Evolutionary conservation across 2,797 vertebrate genomes (phyloP).

Genomic region (Propithecus perrieri): DNA sequence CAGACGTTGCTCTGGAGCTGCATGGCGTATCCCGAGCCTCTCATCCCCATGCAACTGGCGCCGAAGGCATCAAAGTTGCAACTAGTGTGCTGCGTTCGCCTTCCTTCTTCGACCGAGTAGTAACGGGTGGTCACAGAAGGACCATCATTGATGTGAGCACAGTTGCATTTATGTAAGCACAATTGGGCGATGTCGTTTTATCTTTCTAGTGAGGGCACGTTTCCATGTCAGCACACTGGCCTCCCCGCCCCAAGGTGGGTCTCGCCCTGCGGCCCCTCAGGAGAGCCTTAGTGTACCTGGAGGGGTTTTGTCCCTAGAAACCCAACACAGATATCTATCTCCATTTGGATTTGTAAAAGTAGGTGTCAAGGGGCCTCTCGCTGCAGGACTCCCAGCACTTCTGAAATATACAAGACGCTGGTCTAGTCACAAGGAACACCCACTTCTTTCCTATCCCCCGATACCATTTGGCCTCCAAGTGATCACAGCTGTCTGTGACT

Average conservation of each 20-base stretch:
- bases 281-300: neutral
- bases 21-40: neutral
- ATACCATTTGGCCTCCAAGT: neutral
- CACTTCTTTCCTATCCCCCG: too few species aligned
- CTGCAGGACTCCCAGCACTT: fast-evolving
- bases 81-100: neutral
- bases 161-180: too few species aligned
- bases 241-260: fast-evolving
- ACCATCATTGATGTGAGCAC: neutral
- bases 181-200: neutral
- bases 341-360: neutral
- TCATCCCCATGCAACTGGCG: neutral
- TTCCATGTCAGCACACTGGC: neutral
- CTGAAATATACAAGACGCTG: neutral
- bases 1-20: neutral
- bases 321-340: neutral
- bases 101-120: neutral
- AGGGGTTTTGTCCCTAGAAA: neutral
- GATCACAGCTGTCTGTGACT: fast-evolving
- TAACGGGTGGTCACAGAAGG: neutral
- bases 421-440: neutral
- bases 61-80: neutral
- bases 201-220: neutral
- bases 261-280: neutral
- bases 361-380: neutral